Conservation (phyloP, 1,140 invertebrate genomes). For the Polypedilum pembai region DNA sequence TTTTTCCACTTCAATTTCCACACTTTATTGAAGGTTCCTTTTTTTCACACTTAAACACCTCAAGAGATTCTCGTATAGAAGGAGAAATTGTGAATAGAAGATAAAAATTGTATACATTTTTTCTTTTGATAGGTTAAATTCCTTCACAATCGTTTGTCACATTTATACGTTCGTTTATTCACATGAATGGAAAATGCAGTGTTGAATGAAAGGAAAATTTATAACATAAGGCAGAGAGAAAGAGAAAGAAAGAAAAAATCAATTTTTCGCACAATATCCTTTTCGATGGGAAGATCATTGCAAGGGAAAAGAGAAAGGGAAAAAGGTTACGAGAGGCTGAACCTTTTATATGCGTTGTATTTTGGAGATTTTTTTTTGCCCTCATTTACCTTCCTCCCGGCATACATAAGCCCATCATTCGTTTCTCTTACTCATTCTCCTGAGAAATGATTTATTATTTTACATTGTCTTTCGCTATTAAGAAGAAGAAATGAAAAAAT, state of each 20-base stretch:
- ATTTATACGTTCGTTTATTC: too few species aligned
- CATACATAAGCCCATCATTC: too few species aligned
- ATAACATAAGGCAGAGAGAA: not conserved
- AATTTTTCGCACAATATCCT: conserved; percentile 17
- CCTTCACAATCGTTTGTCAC: not conserved
- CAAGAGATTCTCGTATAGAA: too few species aligned
- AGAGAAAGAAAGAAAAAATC: not conserved
- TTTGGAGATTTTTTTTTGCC: too few species aligned
- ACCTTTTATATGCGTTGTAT: not conserved
- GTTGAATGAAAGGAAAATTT: not conserved
- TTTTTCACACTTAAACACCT: too few species aligned
- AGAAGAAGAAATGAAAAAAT: too few species aligned
- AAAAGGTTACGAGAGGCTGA: not conserved
- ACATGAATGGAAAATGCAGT: too few species aligned
- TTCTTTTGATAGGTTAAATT: not conserved
- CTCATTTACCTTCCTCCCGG: too few species aligned
- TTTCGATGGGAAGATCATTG: not conserved
- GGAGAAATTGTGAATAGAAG: not conserved
- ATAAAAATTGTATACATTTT: not conserved
- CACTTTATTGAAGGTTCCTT: too few species aligned
- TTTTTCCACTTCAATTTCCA: too few species aligned
- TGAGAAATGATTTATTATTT: conserved; percentile 7
- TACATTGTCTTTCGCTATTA: not conserved
- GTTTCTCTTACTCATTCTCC: not conserved
- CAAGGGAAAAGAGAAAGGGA: not conserved